Percentiles rank a stretch among this genome's conserved stretches.
Evolutionary conservation across 2,888 invertebrate genomes (phyloP).

Genomic region (Mythimna lalbum): DNA sequence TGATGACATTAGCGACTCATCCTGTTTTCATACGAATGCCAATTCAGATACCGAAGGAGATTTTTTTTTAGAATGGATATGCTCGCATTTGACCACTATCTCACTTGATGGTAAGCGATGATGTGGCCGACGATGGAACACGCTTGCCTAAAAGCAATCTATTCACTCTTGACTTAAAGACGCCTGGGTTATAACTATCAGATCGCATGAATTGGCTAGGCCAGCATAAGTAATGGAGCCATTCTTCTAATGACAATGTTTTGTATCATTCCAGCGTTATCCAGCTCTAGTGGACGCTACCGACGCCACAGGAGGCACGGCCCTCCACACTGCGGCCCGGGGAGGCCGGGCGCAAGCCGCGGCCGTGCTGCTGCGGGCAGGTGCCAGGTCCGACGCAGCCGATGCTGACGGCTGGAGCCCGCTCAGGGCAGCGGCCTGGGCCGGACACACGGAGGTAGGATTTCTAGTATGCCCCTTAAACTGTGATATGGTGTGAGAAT

Average conservation of each 20-base stretch:
- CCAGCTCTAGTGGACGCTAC: conserved; percentile 91
- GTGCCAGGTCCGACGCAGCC: conserved; percentile 94
- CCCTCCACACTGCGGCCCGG: conserved; percentile 96
- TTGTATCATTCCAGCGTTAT: conserved; percentile 77
- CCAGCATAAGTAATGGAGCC: no score
- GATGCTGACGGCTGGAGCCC: conserved; percentile 98
- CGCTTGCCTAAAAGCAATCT: no score
- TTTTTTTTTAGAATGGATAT: no score
- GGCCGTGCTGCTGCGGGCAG: conserved; percentile 92
- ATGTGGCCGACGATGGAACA: no score
- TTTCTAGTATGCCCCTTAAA: not conserved
- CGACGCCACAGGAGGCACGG: conserved; percentile 96
- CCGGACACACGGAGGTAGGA: conserved; percentile 95
- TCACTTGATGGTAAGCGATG: no score
- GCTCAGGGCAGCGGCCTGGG: conserved; percentile 98
- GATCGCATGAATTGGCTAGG: no score
- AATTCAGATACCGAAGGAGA: no score
- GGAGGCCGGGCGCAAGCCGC: conserved; percentile 94
- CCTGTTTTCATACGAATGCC: no score
- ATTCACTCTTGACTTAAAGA: no score
- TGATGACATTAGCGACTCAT: no score
- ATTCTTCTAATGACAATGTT: not conserved
- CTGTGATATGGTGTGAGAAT: not conserved
- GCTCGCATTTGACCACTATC: no score
- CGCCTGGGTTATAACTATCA: no score